A percentile compares a stretch with the other conserved stretches of the same genome.
Conservation (phyloP, 1,140 invertebrate genomes). For the Bombyx mandarina region DNA sequence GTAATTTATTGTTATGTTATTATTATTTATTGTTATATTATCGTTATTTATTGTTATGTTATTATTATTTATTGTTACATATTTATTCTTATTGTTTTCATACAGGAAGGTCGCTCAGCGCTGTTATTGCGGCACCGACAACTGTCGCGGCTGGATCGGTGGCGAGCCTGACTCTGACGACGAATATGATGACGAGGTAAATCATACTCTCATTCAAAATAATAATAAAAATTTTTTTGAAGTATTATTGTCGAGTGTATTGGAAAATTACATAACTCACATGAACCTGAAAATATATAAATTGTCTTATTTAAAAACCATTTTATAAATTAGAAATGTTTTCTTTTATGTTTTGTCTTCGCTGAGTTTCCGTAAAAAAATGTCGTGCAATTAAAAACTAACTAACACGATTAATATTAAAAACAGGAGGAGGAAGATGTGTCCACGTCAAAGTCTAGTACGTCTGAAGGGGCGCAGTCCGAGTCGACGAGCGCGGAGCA, state of each 20-base stretch:
- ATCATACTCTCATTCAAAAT: too few species aligned
- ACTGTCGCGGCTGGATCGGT: slow-evolving; percentile 95
- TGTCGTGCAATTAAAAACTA: too few species aligned
- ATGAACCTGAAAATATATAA: too few species aligned
- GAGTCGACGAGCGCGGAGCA: slow-evolving; percentile 24
- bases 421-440: slow-evolving; percentile 57
- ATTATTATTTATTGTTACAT: slow-evolving; percentile 1
- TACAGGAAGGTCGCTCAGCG: slow-evolving; percentile 91
- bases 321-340: too few species aligned
- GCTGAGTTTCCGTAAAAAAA: too few species aligned
- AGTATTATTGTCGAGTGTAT: neutral
- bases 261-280: neutral
- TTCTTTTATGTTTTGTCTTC: too few species aligned
- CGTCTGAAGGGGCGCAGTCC: slow-evolving; percentile 35
- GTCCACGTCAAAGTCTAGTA: slow-evolving; percentile 36
- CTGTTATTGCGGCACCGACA: slow-evolving; percentile 90
- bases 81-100: slow-evolving; percentile 21
- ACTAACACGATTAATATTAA: neutral
- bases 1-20: too few species aligned
- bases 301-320: too few species aligned
- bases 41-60: too few species aligned
- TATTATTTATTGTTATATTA: slow-evolving; percentile 2
- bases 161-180: slow-evolving; percentile 83
- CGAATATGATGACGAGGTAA: slow-evolving; percentile 69
- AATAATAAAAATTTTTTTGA: neutral